Evolutionary conservation across 2,113 vertebrate genomes (phyloP).

Genomic region (Ictalurus furcatus): DNA sequence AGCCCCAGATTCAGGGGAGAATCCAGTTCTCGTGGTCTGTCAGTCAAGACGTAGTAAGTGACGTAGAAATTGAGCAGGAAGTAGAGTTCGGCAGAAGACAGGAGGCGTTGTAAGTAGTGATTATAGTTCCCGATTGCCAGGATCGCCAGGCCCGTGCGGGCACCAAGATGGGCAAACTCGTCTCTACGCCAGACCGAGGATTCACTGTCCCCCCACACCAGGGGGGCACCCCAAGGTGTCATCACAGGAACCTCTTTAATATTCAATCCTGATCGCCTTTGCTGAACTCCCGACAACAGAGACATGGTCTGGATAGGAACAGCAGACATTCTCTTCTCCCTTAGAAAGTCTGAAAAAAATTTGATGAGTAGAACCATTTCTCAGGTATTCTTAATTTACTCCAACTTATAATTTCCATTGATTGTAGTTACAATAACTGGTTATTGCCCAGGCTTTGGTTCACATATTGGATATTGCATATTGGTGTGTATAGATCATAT

Average conservation of each 20-base stretch:
- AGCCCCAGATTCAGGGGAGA: slow-evolving; percentile 61
- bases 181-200: slow-evolving; percentile 61
- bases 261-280: slow-evolving; percentile 7
- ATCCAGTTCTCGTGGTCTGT: slow-evolving; percentile 65
- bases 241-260: slow-evolving; percentile 43
- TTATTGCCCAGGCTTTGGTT: not conserved
- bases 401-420: not conserved
- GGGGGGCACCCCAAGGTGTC: slow-evolving; percentile 78
- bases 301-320: not conserved
- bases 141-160: slow-evolving; percentile 69
- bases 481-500: not conserved
- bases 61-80: slow-evolving; percentile 72
- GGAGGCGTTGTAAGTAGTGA: slow-evolving; percentile 64
- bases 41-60: slow-evolving; percentile 76
- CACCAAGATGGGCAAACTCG: slow-evolving; percentile 61
- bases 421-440: not conserved
- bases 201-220: slow-evolving; percentile 78
- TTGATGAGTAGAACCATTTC: not conserved
- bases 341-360: slow-evolving; percentile 62
- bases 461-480: not conserved
- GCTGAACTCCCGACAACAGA: not conserved
- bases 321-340: slow-evolving; percentile 41
- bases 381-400: not conserved
- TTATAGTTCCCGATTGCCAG: slow-evolving; percentile 76
- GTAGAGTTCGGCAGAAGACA: slow-evolving; percentile 71